phyloP scores from a whole-genome alignment of 2,113 vertebrate species.

The Atrichornis clamosus region DNA sequence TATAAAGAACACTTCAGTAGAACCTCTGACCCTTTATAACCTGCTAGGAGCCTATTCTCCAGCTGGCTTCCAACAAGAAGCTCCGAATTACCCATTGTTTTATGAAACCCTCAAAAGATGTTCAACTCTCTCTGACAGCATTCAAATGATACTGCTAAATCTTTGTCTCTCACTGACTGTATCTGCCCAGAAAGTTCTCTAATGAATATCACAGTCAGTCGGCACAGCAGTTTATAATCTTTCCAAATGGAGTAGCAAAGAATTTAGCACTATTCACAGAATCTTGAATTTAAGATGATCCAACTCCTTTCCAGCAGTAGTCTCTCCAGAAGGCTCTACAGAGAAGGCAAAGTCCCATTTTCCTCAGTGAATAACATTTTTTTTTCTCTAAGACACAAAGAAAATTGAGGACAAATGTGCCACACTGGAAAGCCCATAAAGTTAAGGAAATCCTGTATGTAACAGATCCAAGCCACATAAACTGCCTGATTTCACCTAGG shows the following conservation, averaged over 20 bases:
- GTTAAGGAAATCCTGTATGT: not conserved
- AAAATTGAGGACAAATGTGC: not conserved
- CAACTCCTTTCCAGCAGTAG: not conserved
- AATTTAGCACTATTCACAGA: not conserved
- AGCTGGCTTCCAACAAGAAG: not conserved
- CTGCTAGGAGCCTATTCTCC: not conserved
- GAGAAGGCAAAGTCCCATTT: not conserved
- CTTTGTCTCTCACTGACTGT: not conserved
- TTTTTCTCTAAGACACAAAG: not conserved
- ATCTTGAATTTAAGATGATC: not conserved
- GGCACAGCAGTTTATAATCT: not conserved
- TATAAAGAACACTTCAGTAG: not conserved
- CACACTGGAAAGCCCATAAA: not conserved
- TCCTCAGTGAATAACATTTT: not conserved
- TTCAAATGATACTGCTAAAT: not conserved
- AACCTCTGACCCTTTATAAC: not conserved
- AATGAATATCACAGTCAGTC: not conserved
- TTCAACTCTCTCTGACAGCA: not conserved
- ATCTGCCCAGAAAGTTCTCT: not conserved
- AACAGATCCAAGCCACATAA: not conserved
- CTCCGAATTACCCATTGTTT: not conserved
- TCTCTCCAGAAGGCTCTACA: not conserved
- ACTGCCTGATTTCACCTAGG: not conserved
- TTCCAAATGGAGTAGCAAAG: not conserved
- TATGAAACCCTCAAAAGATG: not conserved